phyloP scores from a whole-genome alignment of 1,140 invertebrate species.

The Andrena cerasifolii region DNA sequence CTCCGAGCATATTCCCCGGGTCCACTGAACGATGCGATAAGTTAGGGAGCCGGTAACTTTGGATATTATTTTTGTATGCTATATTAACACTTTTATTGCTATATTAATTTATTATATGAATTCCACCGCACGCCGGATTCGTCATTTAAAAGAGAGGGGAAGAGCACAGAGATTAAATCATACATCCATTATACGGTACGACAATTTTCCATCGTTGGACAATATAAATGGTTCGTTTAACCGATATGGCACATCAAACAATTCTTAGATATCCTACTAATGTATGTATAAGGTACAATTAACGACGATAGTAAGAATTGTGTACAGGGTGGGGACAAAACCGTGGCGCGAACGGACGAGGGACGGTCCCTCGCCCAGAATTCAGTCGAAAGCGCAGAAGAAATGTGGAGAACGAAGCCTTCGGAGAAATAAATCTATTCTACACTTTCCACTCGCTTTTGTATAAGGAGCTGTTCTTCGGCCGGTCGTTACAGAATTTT shows the following conservation, averaged over 20 bases:
- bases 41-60: too few relatives aligned
- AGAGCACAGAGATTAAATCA: neutral
- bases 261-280: conserved; percentile 31
- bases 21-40: neutral
- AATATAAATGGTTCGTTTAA: conserved; percentile 4
- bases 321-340: too few relatives aligned
- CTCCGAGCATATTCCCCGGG: neutral
- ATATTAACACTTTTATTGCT: neutral
- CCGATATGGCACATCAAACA: conserved; percentile 17
- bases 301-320: conserved; percentile 38
- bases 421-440: too few relatives aligned
- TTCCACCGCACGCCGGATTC: neutral
- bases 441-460: too few relatives aligned
- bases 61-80: neutral
- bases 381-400: too few relatives aligned
- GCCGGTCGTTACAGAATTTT: too few relatives aligned
- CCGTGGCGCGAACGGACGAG: too few relatives aligned
- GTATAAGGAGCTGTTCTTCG: too few relatives aligned
- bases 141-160: neutral
- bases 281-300: conserved; percentile 31
- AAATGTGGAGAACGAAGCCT: too few relatives aligned
- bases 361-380: too few relatives aligned
- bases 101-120: conserved; percentile 3
- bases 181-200: neutral
- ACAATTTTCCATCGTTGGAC: conserved; percentile 8